Base-by-base conservation (phyloP, 2,113 vertebrate genomes). In the Myrmophylax atrothorax region DNA sequence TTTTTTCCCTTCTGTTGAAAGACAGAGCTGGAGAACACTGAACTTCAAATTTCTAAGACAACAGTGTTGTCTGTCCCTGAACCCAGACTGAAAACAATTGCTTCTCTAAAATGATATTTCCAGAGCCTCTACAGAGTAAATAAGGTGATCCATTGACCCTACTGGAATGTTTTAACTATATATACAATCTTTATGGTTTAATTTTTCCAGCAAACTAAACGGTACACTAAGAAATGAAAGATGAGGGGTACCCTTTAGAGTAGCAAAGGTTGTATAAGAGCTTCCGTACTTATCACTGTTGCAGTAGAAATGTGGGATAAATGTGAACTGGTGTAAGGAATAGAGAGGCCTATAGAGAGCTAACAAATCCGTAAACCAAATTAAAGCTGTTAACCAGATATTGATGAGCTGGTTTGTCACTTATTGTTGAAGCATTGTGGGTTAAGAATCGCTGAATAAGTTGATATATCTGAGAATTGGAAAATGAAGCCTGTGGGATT, bases 351-450 rank as follows among this genome's bases (percentile, higher is more conserved):
- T 59, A 46, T 13, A 63, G 58, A 88, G 62, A 60, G 33, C 40
- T 14, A 75, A 40, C 19, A 84, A 60, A 90, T 63, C 68, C 47
- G 67, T 50, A 92, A 92, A 79, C 31, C 11, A 94, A 89, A 81
- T 88, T 78, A 96, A 76, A 82, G 75, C 23, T 78, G n/a, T 78
- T 94, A 85, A 95, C 69, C 62, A 88, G 68, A 56, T 94, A 97
- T 90, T 78, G 90, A 97, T 88, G 46, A 93, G 40, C 67, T 94
- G 35, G 58, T 97, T 91, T 94, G 64, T 73, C 81, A 67, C 46
- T 68, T 84, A 94, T 72, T 81, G 33, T 44, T 86, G 64, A 79
- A 93, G 29, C 47, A 91, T 7, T 81, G n/a, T 14, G 40, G 58
- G 53, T 84, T 31, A 94, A 94, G 74, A 85, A 94, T 84, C 49